Evolutionary conservation across 2,113 vertebrate genomes (phyloP), one percentile per base, ranked within the genome.

Genomic region (Eurystomus gularis): DNA sequence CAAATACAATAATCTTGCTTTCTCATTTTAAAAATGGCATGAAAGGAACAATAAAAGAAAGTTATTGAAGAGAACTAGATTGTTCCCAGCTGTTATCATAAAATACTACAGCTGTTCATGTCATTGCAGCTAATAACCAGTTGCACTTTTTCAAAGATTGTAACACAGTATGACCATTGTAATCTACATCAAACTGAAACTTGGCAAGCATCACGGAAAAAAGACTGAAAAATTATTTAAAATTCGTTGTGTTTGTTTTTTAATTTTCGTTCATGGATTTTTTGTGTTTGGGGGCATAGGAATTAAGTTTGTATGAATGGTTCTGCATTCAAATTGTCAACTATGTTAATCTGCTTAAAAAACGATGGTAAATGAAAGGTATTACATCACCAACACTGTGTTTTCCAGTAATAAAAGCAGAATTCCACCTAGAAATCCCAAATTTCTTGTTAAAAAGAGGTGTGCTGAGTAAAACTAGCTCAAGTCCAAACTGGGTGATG

Each of bases 71-170:
- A 86, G 82, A 95, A 96, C 15, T 78, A 95, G 92, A 94, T 95
- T 96, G 88, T 91, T 95, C 90, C 95, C 94, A 96, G 95, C 92
- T 96, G 96, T 88, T 96, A 81, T 29, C 71, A 86, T 92, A 95
- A 95, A 96, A 90, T 37, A 94, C 82, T 94, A 95, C 95, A 94
- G 95, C 96, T 96, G 94, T 78, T 94, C 11, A 3, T 96, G 94
- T 91, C 94, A 93, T 20, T 88, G 88, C 58, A 91, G 88, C 88
- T 93, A 96, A 96, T 92, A 72, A 93, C 90, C 82, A 97, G 76
- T 96, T 94, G 90, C 69, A 92, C 82, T 88, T 86, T 92, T 97
- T 84, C 33, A 93, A 83, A 88, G 64, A 86, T 2, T 84, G 35
- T 95, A 93, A 97, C 69, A 92, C 86, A 96, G 80, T 93, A 86